Evolutionary conservation across 2,888 invertebrate species (phyloP).

Genomic region (Thera britannica): DNA sequence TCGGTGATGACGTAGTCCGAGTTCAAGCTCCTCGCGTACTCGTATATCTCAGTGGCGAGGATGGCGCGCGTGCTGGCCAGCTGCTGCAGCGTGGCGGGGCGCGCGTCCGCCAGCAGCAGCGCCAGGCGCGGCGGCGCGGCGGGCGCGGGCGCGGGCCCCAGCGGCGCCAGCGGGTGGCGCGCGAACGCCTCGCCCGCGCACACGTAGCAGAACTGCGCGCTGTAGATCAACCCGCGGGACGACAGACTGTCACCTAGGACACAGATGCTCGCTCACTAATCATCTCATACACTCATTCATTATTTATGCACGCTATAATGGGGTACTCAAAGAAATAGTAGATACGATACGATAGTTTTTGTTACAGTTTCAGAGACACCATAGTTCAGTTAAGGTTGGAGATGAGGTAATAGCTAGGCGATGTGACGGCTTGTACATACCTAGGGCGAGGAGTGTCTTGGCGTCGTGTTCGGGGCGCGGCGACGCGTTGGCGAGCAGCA

Average conservation of each 20-base stretch:
- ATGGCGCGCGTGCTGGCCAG: conserved; percentile 93
- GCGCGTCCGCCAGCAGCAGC: conserved; percentile 90
- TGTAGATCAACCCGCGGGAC: conserved; percentile 92
- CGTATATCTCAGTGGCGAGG: conserved; percentile 97
- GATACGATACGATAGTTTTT: too few species aligned
- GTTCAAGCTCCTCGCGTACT: conserved; percentile 94
- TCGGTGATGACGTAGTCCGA: conserved; percentile 89
- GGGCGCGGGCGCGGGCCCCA: conserved; percentile 54
- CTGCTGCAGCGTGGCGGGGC: conserved; percentile 85
- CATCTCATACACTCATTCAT: too few species aligned
- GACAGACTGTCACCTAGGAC: conserved; percentile 87
- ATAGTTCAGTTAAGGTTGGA: too few species aligned
- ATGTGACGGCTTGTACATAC: conserved; percentile 51
- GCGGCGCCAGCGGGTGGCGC: conserved; percentile 67
- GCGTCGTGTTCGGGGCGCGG: conserved; percentile 90
- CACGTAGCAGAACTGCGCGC: conserved; percentile 98
- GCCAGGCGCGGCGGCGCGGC: conserved; percentile 86
- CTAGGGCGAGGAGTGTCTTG: conserved; percentile 90
- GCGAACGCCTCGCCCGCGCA: conserved; percentile 90
- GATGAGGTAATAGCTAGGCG: too few species aligned
- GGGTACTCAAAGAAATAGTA: too few species aligned
- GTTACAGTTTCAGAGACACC: too few species aligned
- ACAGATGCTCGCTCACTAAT: too few species aligned
- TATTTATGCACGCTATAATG: too few species aligned
- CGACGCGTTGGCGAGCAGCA: conserved; percentile 95